These are phyloP conservation scores for Phataginus tetradactyla DNA, from an alignment of 2,797 vertebrate species.

Conservation along the genomic window DNA sequence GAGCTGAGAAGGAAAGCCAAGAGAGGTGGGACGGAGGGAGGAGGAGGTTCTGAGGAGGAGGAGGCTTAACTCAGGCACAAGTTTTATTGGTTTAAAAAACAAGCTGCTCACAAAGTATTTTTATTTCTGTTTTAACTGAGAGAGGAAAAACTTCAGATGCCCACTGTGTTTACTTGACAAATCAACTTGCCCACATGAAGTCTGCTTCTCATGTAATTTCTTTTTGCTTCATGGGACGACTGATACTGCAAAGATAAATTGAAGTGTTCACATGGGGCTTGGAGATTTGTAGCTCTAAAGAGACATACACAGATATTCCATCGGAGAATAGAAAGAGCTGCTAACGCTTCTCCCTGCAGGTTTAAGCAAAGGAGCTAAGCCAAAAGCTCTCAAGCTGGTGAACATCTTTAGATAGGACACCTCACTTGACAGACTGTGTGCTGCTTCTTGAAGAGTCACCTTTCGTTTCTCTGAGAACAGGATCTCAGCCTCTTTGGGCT, in stretches of 20 bases:
- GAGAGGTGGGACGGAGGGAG: background rate
- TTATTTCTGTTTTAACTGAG: background rate
- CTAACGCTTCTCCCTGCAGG: background rate
- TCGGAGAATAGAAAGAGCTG: conserved; percentile 16
- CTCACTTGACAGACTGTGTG: background rate
- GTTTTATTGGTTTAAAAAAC: background rate
- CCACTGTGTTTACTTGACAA: conserved; percentile 56
- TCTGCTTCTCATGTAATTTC: conserved; percentile 58
- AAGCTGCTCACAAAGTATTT: background rate
- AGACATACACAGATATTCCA: conserved; percentile 38
- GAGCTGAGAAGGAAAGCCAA: background rate
- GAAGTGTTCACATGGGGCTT: conserved; percentile 16
- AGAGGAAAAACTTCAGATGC: conserved; percentile 30
- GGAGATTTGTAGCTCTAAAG: conserved; percentile 28
- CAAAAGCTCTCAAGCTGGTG: background rate
- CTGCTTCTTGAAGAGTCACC: background rate
- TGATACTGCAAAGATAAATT: conserved; percentile 64
- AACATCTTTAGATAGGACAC: background rate
- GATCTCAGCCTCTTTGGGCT: background rate
- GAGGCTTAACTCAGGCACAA: background rate
- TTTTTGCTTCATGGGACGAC: conserved; percentile 37
- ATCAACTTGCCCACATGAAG: conserved; percentile 48
- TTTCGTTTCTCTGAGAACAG: background rate
- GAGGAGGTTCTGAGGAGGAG: background rate
- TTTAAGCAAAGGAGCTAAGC: conserved; percentile 15